phyloP scores from a whole-genome alignment of 2,888 invertebrate genomes.

The Sinhomidia bicolor region DNA sequence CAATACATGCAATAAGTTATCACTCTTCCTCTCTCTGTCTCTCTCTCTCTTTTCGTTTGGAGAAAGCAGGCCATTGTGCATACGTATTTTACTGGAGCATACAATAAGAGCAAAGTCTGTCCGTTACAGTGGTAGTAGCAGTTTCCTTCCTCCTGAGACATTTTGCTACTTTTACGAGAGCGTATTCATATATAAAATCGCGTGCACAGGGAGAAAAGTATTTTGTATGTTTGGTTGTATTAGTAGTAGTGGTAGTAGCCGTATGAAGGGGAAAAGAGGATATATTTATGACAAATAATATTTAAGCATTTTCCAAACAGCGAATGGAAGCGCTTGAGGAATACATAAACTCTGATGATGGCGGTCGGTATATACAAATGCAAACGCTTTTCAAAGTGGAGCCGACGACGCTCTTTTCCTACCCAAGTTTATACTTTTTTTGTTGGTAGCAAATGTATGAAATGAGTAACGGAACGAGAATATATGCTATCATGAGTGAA shows the following conservation, averaged over 20 bases:
- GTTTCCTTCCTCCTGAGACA: neutral
- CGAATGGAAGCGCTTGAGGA: slow-evolving; percentile 22
- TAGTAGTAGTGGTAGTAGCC: neutral
- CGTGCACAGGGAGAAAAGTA: neutral
- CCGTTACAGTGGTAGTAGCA: neutral
- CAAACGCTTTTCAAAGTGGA: neutral
- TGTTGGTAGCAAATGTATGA: slow-evolving; percentile 29
- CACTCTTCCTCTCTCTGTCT: neutral
- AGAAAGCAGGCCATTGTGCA: neutral
- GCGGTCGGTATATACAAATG: neutral
- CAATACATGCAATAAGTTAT: slow-evolving; percentile 14
- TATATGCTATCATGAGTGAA: slow-evolving; percentile 26
- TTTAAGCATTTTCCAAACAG: slow-evolving; percentile 53
- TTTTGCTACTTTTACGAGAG: slow-evolving; percentile 27
- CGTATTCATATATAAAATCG: neutral
- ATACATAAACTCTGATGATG: slow-evolving; percentile 34
- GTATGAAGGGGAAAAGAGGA: slow-evolving; percentile 10
- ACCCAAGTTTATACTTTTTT: neutral
- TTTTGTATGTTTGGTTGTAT: neutral
- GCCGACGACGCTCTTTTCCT: neutral
- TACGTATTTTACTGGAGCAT: neutral
- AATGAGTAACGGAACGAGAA: slow-evolving; percentile 57
- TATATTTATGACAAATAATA: slow-evolving; percentile 67
- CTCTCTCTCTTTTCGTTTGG: too few species aligned
- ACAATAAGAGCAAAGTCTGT: neutral